phyloP scores from a whole-genome alignment of 2,888 invertebrate species.

The Formica aserva region DNA sequence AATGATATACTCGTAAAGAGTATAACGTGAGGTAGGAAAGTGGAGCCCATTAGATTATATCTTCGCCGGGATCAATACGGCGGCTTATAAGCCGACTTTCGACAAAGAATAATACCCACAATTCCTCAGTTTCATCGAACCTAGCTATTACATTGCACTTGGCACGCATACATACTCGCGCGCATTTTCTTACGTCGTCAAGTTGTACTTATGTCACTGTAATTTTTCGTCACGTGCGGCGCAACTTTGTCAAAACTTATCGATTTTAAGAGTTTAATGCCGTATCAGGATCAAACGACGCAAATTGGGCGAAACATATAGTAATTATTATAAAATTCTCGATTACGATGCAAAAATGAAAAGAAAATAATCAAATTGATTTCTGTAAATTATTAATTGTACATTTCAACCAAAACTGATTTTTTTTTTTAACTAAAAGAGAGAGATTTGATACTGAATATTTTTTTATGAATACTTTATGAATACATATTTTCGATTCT shows the following conservation, averaged over 20 bases:
- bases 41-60: slow-evolving; percentile 47
- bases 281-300: not conserved
- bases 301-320: not conserved
- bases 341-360: not conserved
- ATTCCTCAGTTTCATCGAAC: slow-evolving; percentile 35
- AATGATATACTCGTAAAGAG: slow-evolving; percentile 51
- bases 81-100: slow-evolving; percentile 43
- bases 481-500: too few species aligned
- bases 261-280: slow-evolving; percentile 19
- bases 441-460: not conserved
- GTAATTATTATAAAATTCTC: slow-evolving; percentile 16
- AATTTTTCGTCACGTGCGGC: slow-evolving; percentile 21
- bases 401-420: not conserved
- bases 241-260: slow-evolving; percentile 39
- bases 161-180: not conserved
- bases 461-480: too few species aligned
- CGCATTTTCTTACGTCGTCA: slow-evolving; percentile 8
- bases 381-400: not conserved
- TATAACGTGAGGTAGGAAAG: slow-evolving; percentile 39
- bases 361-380: not conserved
- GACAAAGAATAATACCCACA: slow-evolving; percentile 41
- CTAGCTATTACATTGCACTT: slow-evolving; percentile 1
- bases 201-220: slow-evolving; percentile 15
- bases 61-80: slow-evolving; percentile 48
- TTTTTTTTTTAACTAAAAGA: not conserved